phyloP scores from a whole-genome alignment of 2,113 vertebrate species.

The Tragelaphus strepsiceros region DNA sequence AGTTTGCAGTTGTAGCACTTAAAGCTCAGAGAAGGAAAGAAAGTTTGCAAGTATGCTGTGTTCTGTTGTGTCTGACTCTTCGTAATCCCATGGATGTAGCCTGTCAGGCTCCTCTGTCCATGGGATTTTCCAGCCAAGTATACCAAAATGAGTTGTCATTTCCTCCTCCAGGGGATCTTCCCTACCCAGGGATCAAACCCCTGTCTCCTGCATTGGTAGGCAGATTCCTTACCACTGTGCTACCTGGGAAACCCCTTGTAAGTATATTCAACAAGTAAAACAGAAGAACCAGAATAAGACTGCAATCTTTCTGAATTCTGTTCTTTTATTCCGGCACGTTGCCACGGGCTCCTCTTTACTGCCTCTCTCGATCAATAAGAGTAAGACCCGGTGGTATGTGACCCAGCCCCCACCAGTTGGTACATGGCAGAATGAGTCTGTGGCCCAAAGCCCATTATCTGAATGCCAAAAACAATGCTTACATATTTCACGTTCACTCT shows the following conservation, averaged over 20 bases:
- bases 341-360: not conserved
- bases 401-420: constrained; percentile 3
- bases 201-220: not conserved
- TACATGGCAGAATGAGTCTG: constrained; percentile 37
- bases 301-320: not conserved
- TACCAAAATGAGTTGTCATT: not conserved
- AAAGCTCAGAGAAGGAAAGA: not conserved
- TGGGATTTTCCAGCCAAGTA: not conserved
- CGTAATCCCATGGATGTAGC: not conserved
- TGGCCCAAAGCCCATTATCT: constrained; percentile 34
- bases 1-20: not conserved
- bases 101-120: not conserved
- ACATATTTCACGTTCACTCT: constrained; percentile 5
- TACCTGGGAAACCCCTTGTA: not conserved
- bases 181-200: not conserved
- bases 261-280: not conserved
- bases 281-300: not conserved
- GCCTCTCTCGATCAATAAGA: not conserved
- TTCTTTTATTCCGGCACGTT: not conserved
- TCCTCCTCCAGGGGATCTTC: not conserved
- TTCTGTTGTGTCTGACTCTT: not conserved
- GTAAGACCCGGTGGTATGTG: not conserved
- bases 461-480: constrained; percentile 60
- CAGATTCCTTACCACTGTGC: not conserved
- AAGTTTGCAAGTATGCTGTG: not conserved